These are phyloP conservation scores for Muntiacus reevesi DNA, from an alignment of 2,113 vertebrate species.

Conservation along the genomic window DNA sequence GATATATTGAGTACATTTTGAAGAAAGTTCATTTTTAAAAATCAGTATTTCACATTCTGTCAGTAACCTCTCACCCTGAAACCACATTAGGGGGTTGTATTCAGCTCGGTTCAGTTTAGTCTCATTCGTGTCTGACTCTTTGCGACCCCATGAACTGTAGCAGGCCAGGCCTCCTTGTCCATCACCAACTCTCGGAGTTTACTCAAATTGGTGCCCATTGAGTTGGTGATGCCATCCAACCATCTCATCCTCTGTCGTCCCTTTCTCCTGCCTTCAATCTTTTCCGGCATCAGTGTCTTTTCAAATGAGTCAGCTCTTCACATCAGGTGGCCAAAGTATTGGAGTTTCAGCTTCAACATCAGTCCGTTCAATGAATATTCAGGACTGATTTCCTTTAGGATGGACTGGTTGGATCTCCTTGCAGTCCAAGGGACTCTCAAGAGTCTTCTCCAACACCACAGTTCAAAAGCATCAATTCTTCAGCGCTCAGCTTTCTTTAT, in stretches of 20 bases:
- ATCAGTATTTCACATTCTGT: not conserved
- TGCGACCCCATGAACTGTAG: not conserved
- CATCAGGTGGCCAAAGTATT: not conserved
- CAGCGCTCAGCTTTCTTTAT: not conserved
- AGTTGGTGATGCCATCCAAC: not conserved
- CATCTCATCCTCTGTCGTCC: not conserved
- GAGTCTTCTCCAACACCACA: not conserved
- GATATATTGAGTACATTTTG: not conserved
- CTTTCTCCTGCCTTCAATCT: not conserved
- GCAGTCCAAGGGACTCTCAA: not conserved
- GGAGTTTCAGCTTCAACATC: not conserved
- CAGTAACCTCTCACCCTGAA: not conserved
- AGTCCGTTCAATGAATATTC: not conserved
- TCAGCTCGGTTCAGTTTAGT: not conserved
- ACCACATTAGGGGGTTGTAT: not conserved
- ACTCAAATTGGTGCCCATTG: not conserved
- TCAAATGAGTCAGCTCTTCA: rapidly evolving
- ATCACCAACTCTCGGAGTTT: not conserved
- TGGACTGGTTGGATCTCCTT: not conserved
- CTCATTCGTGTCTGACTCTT: not conserved
- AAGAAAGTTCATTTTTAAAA: not conserved
- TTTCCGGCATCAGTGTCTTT: not conserved
- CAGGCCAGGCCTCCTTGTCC: not conserved
- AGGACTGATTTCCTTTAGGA: not conserved
- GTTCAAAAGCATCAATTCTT: not conserved